Conservation (phyloP, 2,888 invertebrate genomes). For the Hirtodrosophila confusa region DNA sequence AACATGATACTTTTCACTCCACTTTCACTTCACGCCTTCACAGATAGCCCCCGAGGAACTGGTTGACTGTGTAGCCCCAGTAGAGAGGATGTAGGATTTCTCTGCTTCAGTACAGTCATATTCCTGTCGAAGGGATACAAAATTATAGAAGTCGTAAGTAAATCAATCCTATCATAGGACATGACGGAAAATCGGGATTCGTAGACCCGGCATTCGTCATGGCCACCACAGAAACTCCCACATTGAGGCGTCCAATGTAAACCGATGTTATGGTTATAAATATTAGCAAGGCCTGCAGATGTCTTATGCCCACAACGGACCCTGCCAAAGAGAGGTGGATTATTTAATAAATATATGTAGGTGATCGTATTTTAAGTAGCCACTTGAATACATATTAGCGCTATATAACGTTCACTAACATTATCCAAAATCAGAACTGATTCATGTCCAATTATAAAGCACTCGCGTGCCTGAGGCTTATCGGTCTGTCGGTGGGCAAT, state of each 20-base stretch:
- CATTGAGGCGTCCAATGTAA: slow-evolving; percentile 88
- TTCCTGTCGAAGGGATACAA: slow-evolving; percentile 48
- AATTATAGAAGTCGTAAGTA: too few species aligned
- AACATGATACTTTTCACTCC: slow-evolving; percentile 88
- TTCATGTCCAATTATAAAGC: slow-evolving; percentile 15
- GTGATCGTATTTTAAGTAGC: not conserved
- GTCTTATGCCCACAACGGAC: slow-evolving; percentile 86
- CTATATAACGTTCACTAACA: not conserved
- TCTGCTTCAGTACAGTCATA: slow-evolving; percentile 85
- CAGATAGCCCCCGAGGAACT: slow-evolving; percentile 87
- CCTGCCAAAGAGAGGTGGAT: slow-evolving; percentile 78
- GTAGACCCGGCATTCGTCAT: slow-evolving; percentile 87
- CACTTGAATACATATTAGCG: too few species aligned
- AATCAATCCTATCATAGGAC: too few species aligned
- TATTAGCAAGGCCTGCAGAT: slow-evolving; percentile 87
- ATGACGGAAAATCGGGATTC: slow-evolving; percentile 85
- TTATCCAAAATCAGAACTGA: not conserved
- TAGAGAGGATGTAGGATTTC: slow-evolving; percentile 87
- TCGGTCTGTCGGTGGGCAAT: not conserved
- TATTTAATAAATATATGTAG: not conserved
- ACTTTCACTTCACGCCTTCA: slow-evolving; percentile 86
- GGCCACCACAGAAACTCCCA: slow-evolving; percentile 90
- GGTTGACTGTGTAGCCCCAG: slow-evolving; percentile 89
- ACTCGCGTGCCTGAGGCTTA: slow-evolving; percentile 10
- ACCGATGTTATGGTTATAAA: slow-evolving; percentile 87